Conservation (phyloP, 2,888 invertebrate genomes). For the Clivina fossor region DNA sequence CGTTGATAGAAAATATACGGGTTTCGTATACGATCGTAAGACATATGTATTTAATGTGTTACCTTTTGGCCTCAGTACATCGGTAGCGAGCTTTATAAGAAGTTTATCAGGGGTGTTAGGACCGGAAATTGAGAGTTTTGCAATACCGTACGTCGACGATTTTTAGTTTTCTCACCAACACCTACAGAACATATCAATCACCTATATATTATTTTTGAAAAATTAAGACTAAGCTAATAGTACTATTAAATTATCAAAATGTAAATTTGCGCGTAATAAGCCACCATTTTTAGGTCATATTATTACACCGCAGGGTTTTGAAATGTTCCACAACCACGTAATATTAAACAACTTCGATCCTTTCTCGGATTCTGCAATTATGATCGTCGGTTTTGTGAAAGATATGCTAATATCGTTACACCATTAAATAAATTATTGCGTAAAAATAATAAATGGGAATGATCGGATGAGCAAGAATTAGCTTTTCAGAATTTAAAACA, state of each 20-base stretch:
- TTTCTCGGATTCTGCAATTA: slow-evolving; percentile 43
- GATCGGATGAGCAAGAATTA: neutral
- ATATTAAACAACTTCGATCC: slow-evolving; percentile 40
- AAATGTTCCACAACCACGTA: slow-evolving; percentile 40
- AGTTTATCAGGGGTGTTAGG: slow-evolving; percentile 2
- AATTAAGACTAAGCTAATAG: slow-evolving; percentile 14
- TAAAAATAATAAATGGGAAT: neutral
- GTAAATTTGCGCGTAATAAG: slow-evolving; percentile 25
- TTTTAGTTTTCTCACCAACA: slow-evolving; percentile 25
- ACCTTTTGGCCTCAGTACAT: slow-evolving; percentile 33
- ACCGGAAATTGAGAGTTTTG: slow-evolving; percentile 21
- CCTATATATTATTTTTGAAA: slow-evolving; percentile 22
- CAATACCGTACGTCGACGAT: slow-evolving; percentile 33
- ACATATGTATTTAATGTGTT: slow-evolving; percentile 32
- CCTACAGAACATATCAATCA: slow-evolving; percentile 32
- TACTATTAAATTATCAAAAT: slow-evolving; percentile 28
- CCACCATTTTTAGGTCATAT: slow-evolving; percentile 34
- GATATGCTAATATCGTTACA: slow-evolving; percentile 36
- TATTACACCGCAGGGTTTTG: slow-evolving; percentile 18
- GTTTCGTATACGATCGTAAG: slow-evolving; percentile 29
- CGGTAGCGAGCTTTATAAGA: neutral
- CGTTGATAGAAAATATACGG: slow-evolving; percentile 34
- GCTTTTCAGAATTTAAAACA: slow-evolving; percentile 2
- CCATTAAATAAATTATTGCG: slow-evolving; percentile 33
- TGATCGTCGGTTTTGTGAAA: slow-evolving; percentile 39